Percentiles rank a stretch among this genome's conserved stretches.
phyloP scores from a whole-genome alignment of 2,888 invertebrate species.

The Nomada ruficornis region DNA sequence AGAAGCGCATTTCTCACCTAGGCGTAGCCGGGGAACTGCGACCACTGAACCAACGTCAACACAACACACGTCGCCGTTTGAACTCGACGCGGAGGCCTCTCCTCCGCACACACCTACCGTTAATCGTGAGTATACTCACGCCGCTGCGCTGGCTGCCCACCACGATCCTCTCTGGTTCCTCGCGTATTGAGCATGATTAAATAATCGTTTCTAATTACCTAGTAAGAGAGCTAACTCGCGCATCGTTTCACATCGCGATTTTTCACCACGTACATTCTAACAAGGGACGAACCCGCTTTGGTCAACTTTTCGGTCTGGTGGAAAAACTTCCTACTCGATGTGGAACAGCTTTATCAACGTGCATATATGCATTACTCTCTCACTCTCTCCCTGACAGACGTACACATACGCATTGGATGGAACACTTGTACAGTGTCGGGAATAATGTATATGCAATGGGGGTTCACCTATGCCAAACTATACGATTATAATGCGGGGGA shows the following conservation, averaged over 20 bases:
- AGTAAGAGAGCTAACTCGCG: slow-evolving; percentile 51
- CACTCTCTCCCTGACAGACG: too few species aligned
- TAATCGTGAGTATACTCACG: slow-evolving; percentile 58
- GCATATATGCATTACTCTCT: background rate
- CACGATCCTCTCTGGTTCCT: slow-evolving; percentile 62
- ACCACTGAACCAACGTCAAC: slow-evolving; percentile 44
- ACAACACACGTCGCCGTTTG: slow-evolving; percentile 26
- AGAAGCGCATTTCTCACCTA: slow-evolving; percentile 67
- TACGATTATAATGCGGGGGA: slow-evolving; percentile 63
- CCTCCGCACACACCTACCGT: slow-evolving; percentile 54
- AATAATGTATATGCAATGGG: background rate
- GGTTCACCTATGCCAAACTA: slow-evolving; percentile 44
- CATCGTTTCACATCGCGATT: slow-evolving; percentile 50
- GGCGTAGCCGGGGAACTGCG: slow-evolving; percentile 68
- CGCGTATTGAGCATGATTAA: slow-evolving; percentile 78
- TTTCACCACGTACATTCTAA: slow-evolving; percentile 11
- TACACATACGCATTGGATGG: too few species aligned
- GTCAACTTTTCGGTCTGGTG: slow-evolving; percentile 6
- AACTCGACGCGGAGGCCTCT: slow-evolving; percentile 8
- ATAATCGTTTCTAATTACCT: slow-evolving; percentile 76
- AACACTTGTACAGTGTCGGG: slow-evolving; percentile 27
- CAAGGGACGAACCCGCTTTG: slow-evolving; percentile 9
- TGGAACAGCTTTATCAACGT: slow-evolving; percentile 4
- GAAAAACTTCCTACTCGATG: background rate
- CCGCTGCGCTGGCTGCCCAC: slow-evolving; percentile 53